Evolutionary conservation across 1,140 invertebrate genomes (phyloP).

Genomic region (Hirudo medicinalis): DNA sequence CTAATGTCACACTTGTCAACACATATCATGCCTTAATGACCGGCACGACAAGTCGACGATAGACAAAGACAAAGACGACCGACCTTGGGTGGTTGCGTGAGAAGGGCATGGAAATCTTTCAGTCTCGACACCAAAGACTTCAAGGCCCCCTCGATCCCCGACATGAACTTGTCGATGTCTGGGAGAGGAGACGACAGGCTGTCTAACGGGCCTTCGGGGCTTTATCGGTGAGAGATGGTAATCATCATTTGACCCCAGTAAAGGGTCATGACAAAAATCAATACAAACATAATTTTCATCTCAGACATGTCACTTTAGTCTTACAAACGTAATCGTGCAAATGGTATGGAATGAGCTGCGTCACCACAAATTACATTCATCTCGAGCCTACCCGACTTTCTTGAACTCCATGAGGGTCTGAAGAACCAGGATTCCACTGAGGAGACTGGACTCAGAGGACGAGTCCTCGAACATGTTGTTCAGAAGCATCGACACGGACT

Average conservation of each 20-base stretch:
- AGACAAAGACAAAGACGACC: conserved; percentile 24
- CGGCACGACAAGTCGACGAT: too few relatives aligned
- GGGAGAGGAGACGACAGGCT: conserved; percentile 32
- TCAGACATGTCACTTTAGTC: too few relatives aligned
- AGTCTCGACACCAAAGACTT: conserved; percentile 53
- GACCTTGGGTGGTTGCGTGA: conserved; percentile 60
- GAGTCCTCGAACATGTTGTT: conserved; percentile 56
- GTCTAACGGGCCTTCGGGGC: conserved; percentile 37
- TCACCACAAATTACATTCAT: too few relatives aligned
- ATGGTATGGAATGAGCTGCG: too few relatives aligned
- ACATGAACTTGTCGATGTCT: conserved; percentile 43
- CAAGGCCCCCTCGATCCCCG: conserved; percentile 48
- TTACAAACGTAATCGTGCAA: too few relatives aligned
- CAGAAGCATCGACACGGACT: conserved; percentile 53
- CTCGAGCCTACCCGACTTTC: conserved; percentile 39
- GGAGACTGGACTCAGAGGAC: conserved; percentile 57
- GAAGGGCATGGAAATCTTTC: conserved; percentile 56
- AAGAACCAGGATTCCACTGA: conserved; percentile 64
- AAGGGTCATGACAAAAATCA: too few relatives aligned
- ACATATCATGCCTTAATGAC: too few relatives aligned
- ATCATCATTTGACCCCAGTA: too few relatives aligned
- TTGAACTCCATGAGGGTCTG: conserved; percentile 53
- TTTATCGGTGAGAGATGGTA: conserved; percentile 13
- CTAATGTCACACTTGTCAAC: too few relatives aligned
- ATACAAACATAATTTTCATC: too few relatives aligned